A percentile compares a stretch with the other conserved stretches of the same genome.
phyloP scores from a whole-genome alignment of 2,888 invertebrate genomes.

The Tachina fera region DNA sequence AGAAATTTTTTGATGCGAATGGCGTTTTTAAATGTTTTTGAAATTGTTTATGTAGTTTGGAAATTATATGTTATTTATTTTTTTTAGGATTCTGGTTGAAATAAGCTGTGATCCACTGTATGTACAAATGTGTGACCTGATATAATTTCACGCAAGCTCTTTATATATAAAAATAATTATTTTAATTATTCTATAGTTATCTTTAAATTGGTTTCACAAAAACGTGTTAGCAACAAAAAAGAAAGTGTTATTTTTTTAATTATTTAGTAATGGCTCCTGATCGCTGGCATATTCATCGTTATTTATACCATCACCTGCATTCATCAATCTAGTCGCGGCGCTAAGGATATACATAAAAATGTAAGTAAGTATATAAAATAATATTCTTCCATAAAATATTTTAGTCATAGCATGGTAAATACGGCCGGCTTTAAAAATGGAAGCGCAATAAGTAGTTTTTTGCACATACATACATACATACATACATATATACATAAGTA shows the following conservation, averaged over 20 bases:
- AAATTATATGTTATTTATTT: too few relatives aligned
- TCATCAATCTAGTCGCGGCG: conserved; percentile 62
- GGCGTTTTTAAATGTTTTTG: too few relatives aligned
- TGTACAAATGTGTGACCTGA: too few relatives aligned
- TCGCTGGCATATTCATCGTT: conserved; percentile 75
- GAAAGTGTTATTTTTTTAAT: conserved; percentile 60
- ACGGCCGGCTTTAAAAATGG: background rate
- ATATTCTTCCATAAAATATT: background rate
- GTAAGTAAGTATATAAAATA: background rate
- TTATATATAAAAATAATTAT: background rate
- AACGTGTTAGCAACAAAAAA: background rate
- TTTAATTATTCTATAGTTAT: background rate
- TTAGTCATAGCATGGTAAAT: background rate
- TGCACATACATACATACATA: background rate
- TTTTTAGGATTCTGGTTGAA: too few relatives aligned
- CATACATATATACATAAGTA: too few relatives aligned
- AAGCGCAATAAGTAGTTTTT: background rate
- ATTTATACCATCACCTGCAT: conserved; percentile 64
- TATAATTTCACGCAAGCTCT: conserved; percentile 6
- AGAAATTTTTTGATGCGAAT: too few relatives aligned
- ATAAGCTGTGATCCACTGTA: too few relatives aligned
- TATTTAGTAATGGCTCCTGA: conserved; percentile 76
- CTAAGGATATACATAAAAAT: conserved; percentile 45
- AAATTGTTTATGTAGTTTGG: too few relatives aligned
- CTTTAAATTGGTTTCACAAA: conserved; percentile 14